A percentile compares a stretch with the other conserved stretches of the same genome.
Conservation (phyloP, 1,140 invertebrate genomes). For the Anadara kagoshimensis region DNA sequence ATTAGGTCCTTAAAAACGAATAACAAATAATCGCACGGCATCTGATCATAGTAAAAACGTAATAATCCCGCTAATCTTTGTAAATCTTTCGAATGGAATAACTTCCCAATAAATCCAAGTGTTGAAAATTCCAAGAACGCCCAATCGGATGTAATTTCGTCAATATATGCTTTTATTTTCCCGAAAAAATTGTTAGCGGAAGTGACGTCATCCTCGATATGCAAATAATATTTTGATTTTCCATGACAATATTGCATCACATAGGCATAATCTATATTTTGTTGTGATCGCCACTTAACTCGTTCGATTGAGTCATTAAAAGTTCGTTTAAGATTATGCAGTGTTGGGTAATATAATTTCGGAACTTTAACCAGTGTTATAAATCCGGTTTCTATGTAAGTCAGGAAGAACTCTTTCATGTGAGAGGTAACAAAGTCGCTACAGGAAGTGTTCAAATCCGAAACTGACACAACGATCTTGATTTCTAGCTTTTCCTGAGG, state of each 20-base stretch:
- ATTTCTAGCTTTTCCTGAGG: conserved; percentile 26
- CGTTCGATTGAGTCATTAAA: conserved; percentile 62
- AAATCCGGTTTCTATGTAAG: conserved; percentile 52
- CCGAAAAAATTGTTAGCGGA: conserved; percentile 55
- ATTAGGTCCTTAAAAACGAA: conserved; percentile 65
- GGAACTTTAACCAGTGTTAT: conserved; percentile 66
- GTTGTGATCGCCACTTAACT: conserved; percentile 68
- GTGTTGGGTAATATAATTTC: conserved; percentile 56
- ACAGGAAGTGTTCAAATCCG: conserved; percentile 45
- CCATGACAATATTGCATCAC: conserved; percentile 62
- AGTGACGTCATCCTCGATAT: conserved; percentile 70
- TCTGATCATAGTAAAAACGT: conserved; percentile 68
- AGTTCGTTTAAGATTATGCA: conserved; percentile 64
- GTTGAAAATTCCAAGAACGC: conserved; percentile 66
- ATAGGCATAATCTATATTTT: conserved; percentile 68
- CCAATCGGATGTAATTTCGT: conserved; percentile 54
- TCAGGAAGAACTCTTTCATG: conserved; percentile 39
- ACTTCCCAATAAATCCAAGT: conserved; percentile 70
- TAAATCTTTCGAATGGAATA: conserved; percentile 66
- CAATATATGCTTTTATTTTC: conserved; percentile 61
- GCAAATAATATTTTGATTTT: conserved; percentile 65
- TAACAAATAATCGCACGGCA: conserved; percentile 70
- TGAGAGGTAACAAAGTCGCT: conserved; percentile 37
- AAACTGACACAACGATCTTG: conserved; percentile 43
- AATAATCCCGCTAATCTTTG: conserved; percentile 62